Base-by-base conservation (phyloP, 2,797 vertebrate genomes). In the Neoniphon sammara region DNA sequence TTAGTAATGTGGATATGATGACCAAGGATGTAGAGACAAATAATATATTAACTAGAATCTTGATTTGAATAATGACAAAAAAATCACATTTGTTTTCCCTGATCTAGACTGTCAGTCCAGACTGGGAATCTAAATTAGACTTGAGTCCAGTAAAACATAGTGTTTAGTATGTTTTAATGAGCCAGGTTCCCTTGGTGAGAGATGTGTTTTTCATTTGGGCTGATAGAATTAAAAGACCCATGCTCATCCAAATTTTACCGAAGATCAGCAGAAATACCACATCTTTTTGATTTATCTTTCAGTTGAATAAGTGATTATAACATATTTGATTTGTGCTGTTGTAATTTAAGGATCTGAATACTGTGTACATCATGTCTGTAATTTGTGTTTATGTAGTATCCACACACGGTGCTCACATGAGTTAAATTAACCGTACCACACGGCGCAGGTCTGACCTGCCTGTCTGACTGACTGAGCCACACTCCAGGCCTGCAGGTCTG, bases 151-250 rank as follows among this genome's bases (percentile, higher is more conserved):
- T 25, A 14, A 5, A 27, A 4, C 9, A 54, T 11, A 25, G 23
- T 54, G 64, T 75, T 80, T 36, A 46, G 4, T 46, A 17, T 46
- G 14, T 46, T 46, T 46, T 83, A 70, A 77, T 53, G 31, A 44
- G 25, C 0, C 1, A 52, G 50, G 42, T 49, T 34, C 64, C 66
- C 52, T 52, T 63, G 59, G 39, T 58, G 20, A 17, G 4, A 59
- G 80, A 62, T 81, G 72, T 81, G 82, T 60, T 78, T 82, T 55
- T 78, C 63, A 83, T 83, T 87, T 73, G 7, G 55, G 27, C 10
- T 14, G 52, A 27, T n/a, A 31, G 47, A 57, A 21, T 50, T 20
- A 1, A n/a, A 52, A 20, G 8, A 21, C 55, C 34, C 58, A 52
- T 17, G 44, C 18, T 68, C 21, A 44, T 21, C 42, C 46, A 62